Base-by-base conservation (phyloP, 2,113 vertebrate species). In the Tragelaphus strepsiceros region DNA sequence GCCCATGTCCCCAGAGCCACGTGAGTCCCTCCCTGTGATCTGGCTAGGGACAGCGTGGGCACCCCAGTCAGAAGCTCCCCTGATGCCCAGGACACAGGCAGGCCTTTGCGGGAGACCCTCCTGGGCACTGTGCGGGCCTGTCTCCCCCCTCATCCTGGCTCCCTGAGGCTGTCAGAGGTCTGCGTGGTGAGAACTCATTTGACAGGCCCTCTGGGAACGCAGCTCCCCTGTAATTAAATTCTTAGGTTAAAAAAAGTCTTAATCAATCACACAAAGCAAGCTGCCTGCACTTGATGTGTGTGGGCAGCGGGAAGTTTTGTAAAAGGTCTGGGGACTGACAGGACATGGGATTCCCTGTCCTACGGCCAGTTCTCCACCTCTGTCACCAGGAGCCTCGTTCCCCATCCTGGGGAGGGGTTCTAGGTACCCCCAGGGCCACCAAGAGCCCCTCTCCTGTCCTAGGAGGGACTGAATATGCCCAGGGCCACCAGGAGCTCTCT, bases 201-300 rank as follows among this genome's bases (percentile, higher is more conserved):
- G 80, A 95, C 97, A 96, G 53, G 28, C 90, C 95, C 94, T 97
- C 89, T 84, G 91, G 87, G 90, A 97, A 97, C 80, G 6, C 54
- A 90, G 87, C 84, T 97, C 87, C 92, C 84, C 92, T 88, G 13
- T 98, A 97, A 98, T 97, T 97, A 98, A 97, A 96, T 86, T 88
- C 94, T 98, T 95, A 90, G 8, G 64, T 97, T 97, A 94, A 92
- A 96, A 95, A 96, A 93, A 56, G 92, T 91, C 87, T 67, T 96
- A 90, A 97, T 97, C 96, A 96, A 74, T 97, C 96, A 97, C 28
- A 88, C 39, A 90, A 84, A 97, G 95, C 81, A 90, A 83, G 91
- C 96, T 95, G 90, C 90, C 94, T 97, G 82, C 56, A 13, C 61
- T 84, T 91, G 67, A 62, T 74, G 84, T 94, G 92, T 88, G 96